Percentiles rank a stretch among this genome's conserved stretches.
Evolutionary conservation across 2,888 invertebrate species (phyloP).

Genomic region (Tinea trinotella): DNA sequence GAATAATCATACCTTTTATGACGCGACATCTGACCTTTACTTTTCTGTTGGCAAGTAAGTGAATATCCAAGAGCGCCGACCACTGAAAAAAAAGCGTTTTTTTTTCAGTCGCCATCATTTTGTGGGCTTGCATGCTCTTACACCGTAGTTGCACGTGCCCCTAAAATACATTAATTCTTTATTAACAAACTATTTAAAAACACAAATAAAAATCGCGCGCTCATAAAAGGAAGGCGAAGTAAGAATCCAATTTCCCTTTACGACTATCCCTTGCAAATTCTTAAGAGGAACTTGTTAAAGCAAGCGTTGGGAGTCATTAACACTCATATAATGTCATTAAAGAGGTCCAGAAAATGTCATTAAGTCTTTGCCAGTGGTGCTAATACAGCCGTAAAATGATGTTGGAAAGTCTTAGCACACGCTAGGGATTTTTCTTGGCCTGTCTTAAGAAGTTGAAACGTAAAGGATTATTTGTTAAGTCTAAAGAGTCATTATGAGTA

Average conservation of each 20-base stretch:
- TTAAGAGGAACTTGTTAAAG: conserved; percentile 19
- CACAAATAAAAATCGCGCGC: background rate
- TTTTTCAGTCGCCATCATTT: no score
- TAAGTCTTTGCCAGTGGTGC: conserved; percentile 24
- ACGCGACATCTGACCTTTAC: no score
- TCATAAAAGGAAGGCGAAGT: background rate
- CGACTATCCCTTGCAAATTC: conserved; percentile 35
- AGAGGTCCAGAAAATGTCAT: conserved; percentile 27
- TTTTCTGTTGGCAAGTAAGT: no score
- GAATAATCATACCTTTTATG: no score
- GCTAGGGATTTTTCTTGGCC: conserved; percentile 33
- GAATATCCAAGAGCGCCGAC: no score
- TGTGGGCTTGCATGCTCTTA: no score
- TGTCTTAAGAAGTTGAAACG: background rate
- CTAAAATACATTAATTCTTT: no score
- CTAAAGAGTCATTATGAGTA: no score
- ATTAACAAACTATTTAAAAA: no score
- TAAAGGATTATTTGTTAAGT: conserved; percentile 13
- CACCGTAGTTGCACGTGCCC: no score
- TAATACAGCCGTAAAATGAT: conserved; percentile 1
- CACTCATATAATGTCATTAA: conserved; percentile 53
- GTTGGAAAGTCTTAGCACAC: conserved; percentile 23
- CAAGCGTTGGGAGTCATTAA: conserved; percentile 34
- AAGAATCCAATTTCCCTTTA: conserved; percentile 66
- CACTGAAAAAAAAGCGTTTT: no score